Conservation (phyloP, 1,140 invertebrate species). For the Bombus terrestris region DNA sequence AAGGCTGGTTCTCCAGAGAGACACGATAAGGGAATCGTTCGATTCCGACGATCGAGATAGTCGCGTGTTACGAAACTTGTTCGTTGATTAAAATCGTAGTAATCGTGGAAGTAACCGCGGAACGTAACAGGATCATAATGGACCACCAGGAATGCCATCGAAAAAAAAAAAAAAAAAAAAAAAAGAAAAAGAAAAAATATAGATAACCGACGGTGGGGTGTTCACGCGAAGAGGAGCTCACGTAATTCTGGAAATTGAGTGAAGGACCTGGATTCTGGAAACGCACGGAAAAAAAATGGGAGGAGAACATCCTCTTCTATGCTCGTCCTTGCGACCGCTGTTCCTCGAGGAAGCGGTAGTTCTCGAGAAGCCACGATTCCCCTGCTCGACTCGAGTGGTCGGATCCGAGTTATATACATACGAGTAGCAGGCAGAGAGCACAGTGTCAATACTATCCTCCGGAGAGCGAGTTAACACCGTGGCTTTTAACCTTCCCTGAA, state of each 20-base stretch:
- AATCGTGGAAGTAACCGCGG: not conserved
- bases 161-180: too few relatives aligned
- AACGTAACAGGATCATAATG: not conserved
- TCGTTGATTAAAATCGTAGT: not conserved
- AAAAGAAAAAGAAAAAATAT: too few relatives aligned
- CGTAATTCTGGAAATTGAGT: constrained; percentile 12
- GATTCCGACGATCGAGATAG: not conserved
- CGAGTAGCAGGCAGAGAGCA: constrained; percentile 34
- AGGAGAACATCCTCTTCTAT: not conserved
- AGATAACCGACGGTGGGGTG: not conserved
- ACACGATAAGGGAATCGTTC: not conserved
- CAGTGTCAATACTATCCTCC: constrained; percentile 70
- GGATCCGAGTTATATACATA: not conserved
- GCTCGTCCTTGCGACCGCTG: constrained; percentile 24
- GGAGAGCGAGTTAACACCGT: constrained; percentile 70
- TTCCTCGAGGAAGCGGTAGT: constrained; percentile 12
- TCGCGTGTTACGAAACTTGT: not conserved
- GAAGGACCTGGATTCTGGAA: constrained; percentile 18
- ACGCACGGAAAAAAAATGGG: not conserved
- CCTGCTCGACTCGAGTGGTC: constrained; percentile 16
- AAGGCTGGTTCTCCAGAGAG: constrained; percentile 1
- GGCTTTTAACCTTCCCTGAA: constrained; percentile 65
- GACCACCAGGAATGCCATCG: too few relatives aligned
- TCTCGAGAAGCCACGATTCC: constrained; percentile 32
- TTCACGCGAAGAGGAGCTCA: not conserved